These are phyloP conservation scores for Tineola bisselliella DNA, from an alignment of 2,888 invertebrate species.

Conservation along the genomic window DNA sequence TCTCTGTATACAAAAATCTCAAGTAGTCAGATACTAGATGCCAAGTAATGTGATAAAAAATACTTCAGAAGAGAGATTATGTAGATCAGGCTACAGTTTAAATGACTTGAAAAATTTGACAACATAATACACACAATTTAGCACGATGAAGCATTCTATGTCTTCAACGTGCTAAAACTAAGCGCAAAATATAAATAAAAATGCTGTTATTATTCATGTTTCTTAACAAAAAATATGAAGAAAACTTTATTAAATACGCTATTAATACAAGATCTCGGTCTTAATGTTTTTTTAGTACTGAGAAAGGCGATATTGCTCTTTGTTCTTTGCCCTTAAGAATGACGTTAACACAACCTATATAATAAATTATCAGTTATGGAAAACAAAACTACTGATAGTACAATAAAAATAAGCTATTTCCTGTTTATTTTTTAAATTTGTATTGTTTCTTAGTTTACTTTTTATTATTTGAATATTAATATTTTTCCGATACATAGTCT, in stretches of 20 bases:
- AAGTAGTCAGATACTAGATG: slow-evolving; percentile 4
- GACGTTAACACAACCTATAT: background rate
- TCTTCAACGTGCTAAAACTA: too few relatives aligned
- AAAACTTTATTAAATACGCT: too few relatives aligned
- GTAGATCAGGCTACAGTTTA: background rate
- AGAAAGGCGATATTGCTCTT: background rate
- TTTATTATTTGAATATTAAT: too few relatives aligned
- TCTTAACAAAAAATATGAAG: too few relatives aligned
- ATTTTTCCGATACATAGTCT: too few relatives aligned
- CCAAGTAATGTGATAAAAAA: background rate
- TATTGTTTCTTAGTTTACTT: background rate
- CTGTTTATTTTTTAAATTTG: background rate
- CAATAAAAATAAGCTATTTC: background rate
- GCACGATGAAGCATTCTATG: background rate
- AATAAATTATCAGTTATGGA: background rate
- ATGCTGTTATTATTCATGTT: too few relatives aligned
- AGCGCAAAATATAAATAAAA: too few relatives aligned
- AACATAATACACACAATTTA: background rate
- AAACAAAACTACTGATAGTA: background rate
- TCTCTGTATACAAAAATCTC: background rate
- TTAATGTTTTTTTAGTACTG: too few relatives aligned
- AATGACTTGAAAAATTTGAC: background rate
- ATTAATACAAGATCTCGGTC: too few relatives aligned
- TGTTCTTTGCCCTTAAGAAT: background rate
- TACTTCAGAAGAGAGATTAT: background rate